A percentile compares a stretch with the other conserved stretches of the same genome.
phyloP scores from a whole-genome alignment of 2,797 vertebrate species.

The Bradypodion ventrale region DNA sequence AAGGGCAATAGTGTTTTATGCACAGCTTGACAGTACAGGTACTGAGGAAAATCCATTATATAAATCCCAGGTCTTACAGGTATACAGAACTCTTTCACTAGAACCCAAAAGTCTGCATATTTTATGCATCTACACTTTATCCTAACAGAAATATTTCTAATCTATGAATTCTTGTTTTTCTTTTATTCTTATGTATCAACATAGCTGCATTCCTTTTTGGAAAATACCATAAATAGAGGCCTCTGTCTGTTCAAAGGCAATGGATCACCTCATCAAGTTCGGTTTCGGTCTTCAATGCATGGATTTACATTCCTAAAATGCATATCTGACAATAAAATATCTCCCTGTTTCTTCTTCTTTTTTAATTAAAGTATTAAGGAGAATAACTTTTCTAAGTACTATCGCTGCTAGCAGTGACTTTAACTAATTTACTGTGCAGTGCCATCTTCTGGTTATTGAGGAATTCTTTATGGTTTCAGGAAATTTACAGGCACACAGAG shows the following conservation, averaged over 20 bases:
- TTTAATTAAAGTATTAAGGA: constrained; percentile 41
- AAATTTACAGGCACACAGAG: background rate
- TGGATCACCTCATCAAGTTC: background rate
- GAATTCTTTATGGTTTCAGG: constrained; percentile 28
- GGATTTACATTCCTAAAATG: rapidly evolving
- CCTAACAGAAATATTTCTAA: too few species aligned
- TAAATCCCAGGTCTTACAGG: background rate
- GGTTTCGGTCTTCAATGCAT: background rate
- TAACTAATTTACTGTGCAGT: constrained; percentile 69
- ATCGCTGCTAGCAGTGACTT: constrained; percentile 46
- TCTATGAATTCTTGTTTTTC: too few species aligned
- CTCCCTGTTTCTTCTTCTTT: background rate
- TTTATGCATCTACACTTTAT: too few species aligned
- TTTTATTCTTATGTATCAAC: too few species aligned
- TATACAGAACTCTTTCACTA: too few species aligned
- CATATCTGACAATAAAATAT: constrained; percentile 41
- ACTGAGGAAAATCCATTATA: background rate
- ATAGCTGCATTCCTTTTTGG: too few species aligned
- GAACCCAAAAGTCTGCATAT: too few species aligned
- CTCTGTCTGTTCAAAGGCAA: background rate
- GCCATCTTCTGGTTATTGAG: constrained; percentile 75
- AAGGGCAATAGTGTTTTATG: background rate
- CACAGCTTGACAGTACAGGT: background rate
- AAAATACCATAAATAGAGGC: background rate
- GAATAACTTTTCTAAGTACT: constrained; percentile 30